Conservation (phyloP, 2,888 invertebrate species). For the Diarsia dahlii region DNA sequence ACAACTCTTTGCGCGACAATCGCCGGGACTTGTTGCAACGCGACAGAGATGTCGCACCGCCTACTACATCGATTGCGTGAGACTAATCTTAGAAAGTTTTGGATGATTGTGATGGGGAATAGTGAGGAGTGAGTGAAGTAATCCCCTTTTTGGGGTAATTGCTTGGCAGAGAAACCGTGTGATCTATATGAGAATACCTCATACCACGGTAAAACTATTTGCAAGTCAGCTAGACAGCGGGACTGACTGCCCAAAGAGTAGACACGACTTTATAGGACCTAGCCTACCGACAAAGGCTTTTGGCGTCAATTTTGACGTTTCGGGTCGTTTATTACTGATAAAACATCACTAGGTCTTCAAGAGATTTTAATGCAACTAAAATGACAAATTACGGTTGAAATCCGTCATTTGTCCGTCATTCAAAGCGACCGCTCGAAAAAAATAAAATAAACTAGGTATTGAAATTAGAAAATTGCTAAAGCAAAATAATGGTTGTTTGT, state of each 20-base stretch:
- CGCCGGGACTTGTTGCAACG: conserved; percentile 76
- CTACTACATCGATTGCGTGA: conserved; percentile 85
- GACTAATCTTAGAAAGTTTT: conserved; percentile 55
- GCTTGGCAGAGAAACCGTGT: conserved; percentile 14
- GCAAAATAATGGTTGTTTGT: conserved; percentile 10
- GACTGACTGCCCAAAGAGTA: not conserved
- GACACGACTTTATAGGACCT: not conserved
- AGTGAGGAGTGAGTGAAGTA: conserved; percentile 23
- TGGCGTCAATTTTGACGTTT: not conserved
- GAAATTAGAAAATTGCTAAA: conserved; percentile 7
- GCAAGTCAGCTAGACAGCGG: not conserved
- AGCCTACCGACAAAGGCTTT: not conserved
- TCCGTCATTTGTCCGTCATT: not conserved
- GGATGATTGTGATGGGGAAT: conserved; percentile 56
- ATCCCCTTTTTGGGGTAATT: conserved; percentile 1
- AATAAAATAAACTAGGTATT: not conserved
- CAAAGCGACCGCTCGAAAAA: not conserved
- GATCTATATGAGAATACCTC: not conserved
- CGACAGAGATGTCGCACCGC: conserved; percentile 73
- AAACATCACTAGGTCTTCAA: not conserved
- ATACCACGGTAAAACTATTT: not conserved
- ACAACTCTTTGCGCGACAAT: conserved; percentile 85
- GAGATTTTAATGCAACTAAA: not conserved
- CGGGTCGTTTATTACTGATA: not conserved
- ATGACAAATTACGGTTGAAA: conserved; percentile 1